phyloP scores from a whole-genome alignment of 2,797 vertebrate species.

The Centropyge bicolor region DNA sequence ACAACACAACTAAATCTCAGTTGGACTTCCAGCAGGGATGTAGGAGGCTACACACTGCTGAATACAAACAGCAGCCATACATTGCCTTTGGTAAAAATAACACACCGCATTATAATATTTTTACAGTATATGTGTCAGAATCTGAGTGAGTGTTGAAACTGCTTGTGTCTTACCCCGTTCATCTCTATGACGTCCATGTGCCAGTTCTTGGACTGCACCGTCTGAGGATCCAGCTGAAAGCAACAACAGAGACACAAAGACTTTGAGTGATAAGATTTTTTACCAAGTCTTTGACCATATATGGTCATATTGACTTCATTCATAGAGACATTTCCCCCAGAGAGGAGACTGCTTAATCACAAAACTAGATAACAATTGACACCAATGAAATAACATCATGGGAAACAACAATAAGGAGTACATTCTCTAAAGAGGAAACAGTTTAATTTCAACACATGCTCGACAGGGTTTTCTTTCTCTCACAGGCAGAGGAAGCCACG shows the following conservation, averaged over 20 bases:
- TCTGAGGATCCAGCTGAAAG: slow-evolving; percentile 95
- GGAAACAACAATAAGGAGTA: not conserved
- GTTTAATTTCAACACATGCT: not conserved
- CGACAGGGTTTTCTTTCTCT: not conserved
- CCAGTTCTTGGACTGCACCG: slow-evolving; percentile 98
- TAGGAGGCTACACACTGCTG: not conserved
- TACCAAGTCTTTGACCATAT: slow-evolving; percentile 27
- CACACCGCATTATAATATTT: not conserved
- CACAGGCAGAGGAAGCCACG: not conserved
- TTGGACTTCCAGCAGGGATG: not conserved
- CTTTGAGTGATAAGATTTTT: not conserved
- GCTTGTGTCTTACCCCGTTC: slow-evolving; percentile 92
- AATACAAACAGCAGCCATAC: not conserved
- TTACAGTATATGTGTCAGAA: not conserved
- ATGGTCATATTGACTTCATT: slow-evolving; percentile 7
- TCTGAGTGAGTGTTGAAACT: not conserved
- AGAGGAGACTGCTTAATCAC: not conserved
- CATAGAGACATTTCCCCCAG: not conserved
- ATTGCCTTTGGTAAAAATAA: slow-evolving; percentile 3
- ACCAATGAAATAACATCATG: not conserved
- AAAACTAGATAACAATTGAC: slow-evolving; percentile 1
- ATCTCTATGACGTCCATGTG: slow-evolving; percentile 98
- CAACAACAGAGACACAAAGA: slow-evolving; percentile 54
- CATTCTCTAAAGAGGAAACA: not conserved
- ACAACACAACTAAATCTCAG: not conserved